Evolutionary conservation across 2,888 invertebrate genomes (phyloP).

Genomic region (Tenodera sinensis): DNA sequence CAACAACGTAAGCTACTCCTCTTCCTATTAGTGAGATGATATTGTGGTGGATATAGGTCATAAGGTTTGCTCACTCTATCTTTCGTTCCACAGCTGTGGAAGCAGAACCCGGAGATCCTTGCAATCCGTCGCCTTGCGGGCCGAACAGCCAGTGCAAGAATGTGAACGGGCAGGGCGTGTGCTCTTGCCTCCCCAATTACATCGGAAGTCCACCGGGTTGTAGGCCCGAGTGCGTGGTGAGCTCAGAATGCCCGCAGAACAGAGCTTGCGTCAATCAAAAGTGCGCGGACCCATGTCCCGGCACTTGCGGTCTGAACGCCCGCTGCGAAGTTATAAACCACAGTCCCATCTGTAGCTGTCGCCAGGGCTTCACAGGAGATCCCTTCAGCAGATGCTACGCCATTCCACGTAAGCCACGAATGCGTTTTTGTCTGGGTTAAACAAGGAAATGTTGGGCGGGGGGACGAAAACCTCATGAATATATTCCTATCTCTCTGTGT

Average conservation of each 20-base stretch:
- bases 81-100: conserved; percentile 46
- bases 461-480: background rate
- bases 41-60: background rate
- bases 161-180: conserved; percentile 48
- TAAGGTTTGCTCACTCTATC: conserved; percentile 34
- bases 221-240: conserved; percentile 51
- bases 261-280: conserved; percentile 53
- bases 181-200: conserved; percentile 49
- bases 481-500: too few relatives aligned
- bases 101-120: conserved; percentile 72
- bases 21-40: background rate
- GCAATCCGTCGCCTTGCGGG: conserved; percentile 54
- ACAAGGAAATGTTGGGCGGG: background rate
- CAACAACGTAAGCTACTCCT: conserved; percentile 22
- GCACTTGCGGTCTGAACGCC: conserved; percentile 60
- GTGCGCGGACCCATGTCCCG: conserved; percentile 53
- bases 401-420: conserved; percentile 43
- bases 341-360: conserved; percentile 72
- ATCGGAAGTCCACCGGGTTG: conserved; percentile 52
- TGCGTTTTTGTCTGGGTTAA: background rate
- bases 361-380: conserved; percentile 65
- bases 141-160: conserved; percentile 50
- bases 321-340: conserved; percentile 71
- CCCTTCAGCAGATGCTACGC: conserved; percentile 65
- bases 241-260: conserved; percentile 50